A percentile compares a stretch with the other conserved stretches of the same genome.
These are phyloP conservation scores for Upupa epops DNA, from an alignment of 2,113 vertebrate species.

Conservation along the genomic window DNA sequence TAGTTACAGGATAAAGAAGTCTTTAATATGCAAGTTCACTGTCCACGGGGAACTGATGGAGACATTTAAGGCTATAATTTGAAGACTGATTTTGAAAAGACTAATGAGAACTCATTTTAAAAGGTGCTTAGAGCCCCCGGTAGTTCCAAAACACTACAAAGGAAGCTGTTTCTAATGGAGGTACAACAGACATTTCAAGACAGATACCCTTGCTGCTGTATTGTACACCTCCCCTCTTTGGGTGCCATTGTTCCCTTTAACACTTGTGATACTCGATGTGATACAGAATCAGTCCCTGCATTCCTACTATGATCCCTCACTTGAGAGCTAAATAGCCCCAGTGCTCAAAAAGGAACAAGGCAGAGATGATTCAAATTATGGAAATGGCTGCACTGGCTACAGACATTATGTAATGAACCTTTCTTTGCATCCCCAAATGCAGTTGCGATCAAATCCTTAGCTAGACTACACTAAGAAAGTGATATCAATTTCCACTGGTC, in stretches of 20 bases:
- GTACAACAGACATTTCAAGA: background rate
- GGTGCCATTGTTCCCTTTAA: background rate
- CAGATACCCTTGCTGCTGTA: background rate
- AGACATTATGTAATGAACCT: background rate
- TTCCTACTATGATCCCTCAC: background rate
- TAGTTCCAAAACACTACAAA: conserved; percentile 27
- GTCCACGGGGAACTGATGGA: conserved; percentile 14
- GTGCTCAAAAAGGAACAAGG: background rate
- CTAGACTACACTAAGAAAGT: background rate
- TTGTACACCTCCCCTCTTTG: background rate
- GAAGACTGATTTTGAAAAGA: conserved; percentile 31
- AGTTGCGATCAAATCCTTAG: background rate
- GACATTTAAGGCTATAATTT: background rate
- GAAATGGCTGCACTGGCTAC: background rate
- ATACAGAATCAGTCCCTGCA: background rate
- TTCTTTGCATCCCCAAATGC: background rate
- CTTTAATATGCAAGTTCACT: conserved; percentile 32
- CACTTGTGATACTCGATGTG: rapidly evolving
- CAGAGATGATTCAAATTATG: background rate
- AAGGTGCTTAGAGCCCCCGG: background rate
- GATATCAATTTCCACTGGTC: background rate
- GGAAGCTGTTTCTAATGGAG: background rate
- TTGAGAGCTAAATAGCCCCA: background rate
- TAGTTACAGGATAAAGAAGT: background rate
- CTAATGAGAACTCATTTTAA: conserved; percentile 25